Conservation (phyloP, 2,113 vertebrate species). For the Cochlearius cochlearius region DNA sequence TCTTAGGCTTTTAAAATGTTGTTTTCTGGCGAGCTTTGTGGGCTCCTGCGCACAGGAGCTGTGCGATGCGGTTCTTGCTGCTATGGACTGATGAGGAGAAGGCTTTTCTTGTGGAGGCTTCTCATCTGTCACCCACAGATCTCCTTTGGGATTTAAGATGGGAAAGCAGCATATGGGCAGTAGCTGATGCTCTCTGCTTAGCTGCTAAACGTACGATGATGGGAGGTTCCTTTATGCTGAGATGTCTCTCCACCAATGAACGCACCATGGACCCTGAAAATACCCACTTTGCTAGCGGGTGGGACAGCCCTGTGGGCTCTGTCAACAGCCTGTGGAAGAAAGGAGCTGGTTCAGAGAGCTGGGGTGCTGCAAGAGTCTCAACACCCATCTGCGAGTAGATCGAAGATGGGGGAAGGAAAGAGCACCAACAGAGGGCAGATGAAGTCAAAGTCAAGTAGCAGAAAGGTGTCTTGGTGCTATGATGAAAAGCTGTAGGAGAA, state of each 20-base stretch:
- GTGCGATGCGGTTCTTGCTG: neutral
- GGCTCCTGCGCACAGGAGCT: neutral
- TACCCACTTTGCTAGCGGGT: neutral
- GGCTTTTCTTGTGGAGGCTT: neutral
- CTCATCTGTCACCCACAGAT: neutral
- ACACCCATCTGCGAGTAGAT: neutral
- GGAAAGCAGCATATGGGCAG: neutral
- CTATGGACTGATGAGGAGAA: accelerated
- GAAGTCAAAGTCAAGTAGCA: neutral
- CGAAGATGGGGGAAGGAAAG: neutral
- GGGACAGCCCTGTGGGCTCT: neutral
- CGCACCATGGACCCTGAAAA: neutral
- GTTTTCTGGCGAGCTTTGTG: neutral
- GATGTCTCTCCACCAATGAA: neutral
- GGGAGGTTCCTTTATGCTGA: neutral
- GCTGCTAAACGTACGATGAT: neutral
- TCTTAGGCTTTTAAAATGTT: neutral
- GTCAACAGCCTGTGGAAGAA: neutral
- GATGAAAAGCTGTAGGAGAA: neutral
- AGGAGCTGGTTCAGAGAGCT: neutral
- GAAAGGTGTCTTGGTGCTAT: neutral
- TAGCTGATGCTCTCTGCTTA: neutral
- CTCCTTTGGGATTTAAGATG: neutral
- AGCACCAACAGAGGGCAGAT: neutral
- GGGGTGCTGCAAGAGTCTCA: neutral